Percentiles rank a stretch among this genome's conserved stretches.
Conservation (phyloP, 92 coral and sea anemone species). For the Anthopleura xanthogrammica region DNA sequence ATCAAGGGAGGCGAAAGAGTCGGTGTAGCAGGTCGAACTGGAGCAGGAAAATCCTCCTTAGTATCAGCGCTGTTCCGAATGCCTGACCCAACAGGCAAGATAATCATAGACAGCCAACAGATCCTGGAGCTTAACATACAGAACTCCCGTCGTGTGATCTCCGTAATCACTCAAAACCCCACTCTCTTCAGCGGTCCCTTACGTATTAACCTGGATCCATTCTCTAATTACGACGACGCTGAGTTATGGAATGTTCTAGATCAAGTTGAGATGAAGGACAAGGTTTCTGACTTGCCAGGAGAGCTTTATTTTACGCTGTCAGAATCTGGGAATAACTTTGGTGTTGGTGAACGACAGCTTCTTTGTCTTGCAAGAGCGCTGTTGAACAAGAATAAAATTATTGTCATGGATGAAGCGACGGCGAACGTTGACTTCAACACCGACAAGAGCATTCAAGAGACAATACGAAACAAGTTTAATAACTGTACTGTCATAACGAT, state of each 20-base stretch:
- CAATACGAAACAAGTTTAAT: conserved; percentile 72
- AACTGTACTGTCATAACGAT: conserved; percentile 88
- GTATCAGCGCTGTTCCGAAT: conserved; percentile 89
- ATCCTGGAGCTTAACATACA: conserved; percentile 66
- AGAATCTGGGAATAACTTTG: conserved; percentile 83
- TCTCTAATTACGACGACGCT: conserved; percentile 68
- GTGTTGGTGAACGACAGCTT: conserved; percentile 86
- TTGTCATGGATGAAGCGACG: conserved; percentile 89
- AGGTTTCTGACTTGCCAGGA: conserved; percentile 66
- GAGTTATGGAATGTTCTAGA: conserved; percentile 84
- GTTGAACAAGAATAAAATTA: conserved; percentile 78
- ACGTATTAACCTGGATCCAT: conserved; percentile 79
- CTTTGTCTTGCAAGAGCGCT: conserved; percentile 82
- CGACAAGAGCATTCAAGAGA: conserved; percentile 78
- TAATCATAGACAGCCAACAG: conserved; percentile 69
- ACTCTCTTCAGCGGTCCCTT: conserved; percentile 82
- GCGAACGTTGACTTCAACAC: conserved; percentile 90
- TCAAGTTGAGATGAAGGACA: conserved; percentile 85
- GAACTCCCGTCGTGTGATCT: conserved; percentile 79
- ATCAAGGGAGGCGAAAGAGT: conserved; percentile 73
- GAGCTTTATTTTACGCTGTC: conserved; percentile 71
- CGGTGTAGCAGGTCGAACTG: conserved; percentile 97
- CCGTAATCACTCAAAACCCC: conserved; percentile 85
- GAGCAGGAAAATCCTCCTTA: conserved; percentile 96
- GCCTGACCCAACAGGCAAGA: conserved; percentile 86